Evolutionary conservation across 2,888 invertebrate genomes (phyloP).

Genomic region (Scaptomyza reducta): DNA sequence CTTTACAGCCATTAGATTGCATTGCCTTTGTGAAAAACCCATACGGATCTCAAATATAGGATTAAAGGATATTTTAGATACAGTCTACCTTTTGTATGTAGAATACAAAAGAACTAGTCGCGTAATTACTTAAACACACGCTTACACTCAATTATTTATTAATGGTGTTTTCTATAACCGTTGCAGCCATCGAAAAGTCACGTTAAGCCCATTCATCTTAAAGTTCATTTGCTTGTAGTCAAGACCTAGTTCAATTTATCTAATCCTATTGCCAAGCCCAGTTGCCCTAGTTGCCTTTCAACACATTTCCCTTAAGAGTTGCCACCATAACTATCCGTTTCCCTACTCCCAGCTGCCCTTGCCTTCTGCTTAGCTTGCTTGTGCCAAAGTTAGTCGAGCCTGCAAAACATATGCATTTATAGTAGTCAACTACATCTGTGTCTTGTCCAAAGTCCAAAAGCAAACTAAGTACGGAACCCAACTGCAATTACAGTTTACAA

Average conservation of each 20-base stretch:
- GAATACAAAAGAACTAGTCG: not conserved
- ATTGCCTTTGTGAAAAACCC: conserved; percentile 28
- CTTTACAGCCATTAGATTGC: conserved; percentile 59
- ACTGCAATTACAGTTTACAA: conserved; percentile 73
- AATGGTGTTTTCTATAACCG: not conserved
- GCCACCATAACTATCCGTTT: not conserved
- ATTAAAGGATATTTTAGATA: conserved; percentile 1
- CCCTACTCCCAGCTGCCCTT: conserved; percentile 18
- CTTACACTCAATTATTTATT: conserved; percentile 5
- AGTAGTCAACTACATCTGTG: conserved; percentile 42
- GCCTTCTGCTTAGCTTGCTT: conserved; percentile 41
- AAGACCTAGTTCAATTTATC: conserved; percentile 41
- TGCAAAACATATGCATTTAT: conserved; percentile 64
- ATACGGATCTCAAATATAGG: conserved; percentile 12
- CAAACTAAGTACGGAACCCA: conserved; percentile 42
- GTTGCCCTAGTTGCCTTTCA: conserved; percentile 27
- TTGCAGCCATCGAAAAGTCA: conserved; percentile 18
- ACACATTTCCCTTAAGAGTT: conserved; percentile 26
- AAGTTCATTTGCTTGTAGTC: conserved; percentile 40
- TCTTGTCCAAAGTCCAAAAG: conserved; percentile 40
- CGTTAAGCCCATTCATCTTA: conserved; percentile 34
- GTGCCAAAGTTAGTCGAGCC: conserved; percentile 51
- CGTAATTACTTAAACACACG: conserved; percentile 7
- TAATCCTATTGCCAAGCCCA: conserved; percentile 29
- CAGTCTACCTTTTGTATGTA: not conserved